Evolutionary conservation across 1,140 invertebrate species (phyloP).

Genomic region (Papilio helenus): DNA sequence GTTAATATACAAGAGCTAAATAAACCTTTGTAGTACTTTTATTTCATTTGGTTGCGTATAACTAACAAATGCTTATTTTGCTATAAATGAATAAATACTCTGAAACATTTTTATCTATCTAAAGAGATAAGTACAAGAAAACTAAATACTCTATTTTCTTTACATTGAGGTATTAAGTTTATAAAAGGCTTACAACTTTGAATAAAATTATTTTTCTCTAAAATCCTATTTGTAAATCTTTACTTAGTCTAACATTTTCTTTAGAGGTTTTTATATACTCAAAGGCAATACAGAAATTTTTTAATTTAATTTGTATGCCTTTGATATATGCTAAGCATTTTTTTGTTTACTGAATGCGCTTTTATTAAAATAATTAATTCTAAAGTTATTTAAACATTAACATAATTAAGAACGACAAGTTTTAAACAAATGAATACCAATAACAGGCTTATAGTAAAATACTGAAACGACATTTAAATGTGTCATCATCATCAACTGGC

Average conservation of each 20-base stretch:
- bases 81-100: not conserved
- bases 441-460: too few species aligned
- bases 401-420: not conserved
- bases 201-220: not conserved
- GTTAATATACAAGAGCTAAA: not conserved
- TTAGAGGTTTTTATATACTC: not conserved
- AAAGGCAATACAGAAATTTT: not conserved
- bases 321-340: slow-evolving; percentile 1
- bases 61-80: too few species aligned
- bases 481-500: too few species aligned
- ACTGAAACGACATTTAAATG: too few species aligned
- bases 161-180: not conserved
- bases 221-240: not conserved
- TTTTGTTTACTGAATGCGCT: not conserved
- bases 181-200: not conserved
- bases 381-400: not conserved
- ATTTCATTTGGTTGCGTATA: too few species aligned
- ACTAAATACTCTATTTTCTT: not conserved
- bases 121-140: not conserved
- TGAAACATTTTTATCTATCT: not conserved
- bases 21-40: not conserved
- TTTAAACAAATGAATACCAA: too few species aligned
- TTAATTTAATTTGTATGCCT: not conserved
- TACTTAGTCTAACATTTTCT: not conserved
- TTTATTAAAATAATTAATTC: not conserved